These are phyloP conservation scores for Eupithecia dodoneata DNA, from an alignment of 2,888 invertebrate genomes.

Conservation along the genomic window DNA sequence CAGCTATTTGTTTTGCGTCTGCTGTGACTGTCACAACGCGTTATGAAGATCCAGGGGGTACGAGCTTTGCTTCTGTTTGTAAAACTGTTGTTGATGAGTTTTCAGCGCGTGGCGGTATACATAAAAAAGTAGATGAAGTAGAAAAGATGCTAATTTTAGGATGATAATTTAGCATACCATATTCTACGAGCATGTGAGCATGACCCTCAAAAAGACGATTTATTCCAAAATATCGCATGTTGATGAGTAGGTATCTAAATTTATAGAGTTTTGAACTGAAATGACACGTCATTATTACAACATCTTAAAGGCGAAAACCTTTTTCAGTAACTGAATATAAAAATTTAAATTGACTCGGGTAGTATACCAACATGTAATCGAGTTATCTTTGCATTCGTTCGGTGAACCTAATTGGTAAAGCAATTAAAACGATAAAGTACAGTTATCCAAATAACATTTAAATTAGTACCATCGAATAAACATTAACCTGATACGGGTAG, in stretches of 20 bases:
- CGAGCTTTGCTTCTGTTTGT: slow-evolving; percentile 1
- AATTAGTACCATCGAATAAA: slow-evolving; percentile 17
- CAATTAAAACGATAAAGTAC: slow-evolving; percentile 22
- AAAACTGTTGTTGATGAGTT: neutral
- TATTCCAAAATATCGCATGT: too few relatives aligned
- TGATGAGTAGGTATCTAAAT: neutral
- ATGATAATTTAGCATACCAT: neutral
- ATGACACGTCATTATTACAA: neutral
- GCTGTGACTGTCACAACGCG: slow-evolving; percentile 19
- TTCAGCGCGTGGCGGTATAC: neutral
- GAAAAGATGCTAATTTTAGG: neutral
- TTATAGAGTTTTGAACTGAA: neutral
- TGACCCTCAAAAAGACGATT: neutral
- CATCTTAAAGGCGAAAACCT: neutral
- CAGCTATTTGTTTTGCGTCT: slow-evolving; percentile 49
- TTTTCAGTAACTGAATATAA: neutral
- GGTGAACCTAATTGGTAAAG: slow-evolving; percentile 24
- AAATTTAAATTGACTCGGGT: neutral
- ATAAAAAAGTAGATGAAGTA: neutral
- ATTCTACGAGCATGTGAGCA: neutral
- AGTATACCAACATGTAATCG: neutral
- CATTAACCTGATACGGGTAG: slow-evolving; percentile 5
- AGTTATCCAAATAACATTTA: slow-evolving; percentile 24
- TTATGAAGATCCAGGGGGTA: slow-evolving; percentile 12
- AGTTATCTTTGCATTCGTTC: slow-evolving; percentile 10